Base-by-base conservation (phyloP, 2,888 invertebrate genomes). In the Allolobophora icterica region DNA sequence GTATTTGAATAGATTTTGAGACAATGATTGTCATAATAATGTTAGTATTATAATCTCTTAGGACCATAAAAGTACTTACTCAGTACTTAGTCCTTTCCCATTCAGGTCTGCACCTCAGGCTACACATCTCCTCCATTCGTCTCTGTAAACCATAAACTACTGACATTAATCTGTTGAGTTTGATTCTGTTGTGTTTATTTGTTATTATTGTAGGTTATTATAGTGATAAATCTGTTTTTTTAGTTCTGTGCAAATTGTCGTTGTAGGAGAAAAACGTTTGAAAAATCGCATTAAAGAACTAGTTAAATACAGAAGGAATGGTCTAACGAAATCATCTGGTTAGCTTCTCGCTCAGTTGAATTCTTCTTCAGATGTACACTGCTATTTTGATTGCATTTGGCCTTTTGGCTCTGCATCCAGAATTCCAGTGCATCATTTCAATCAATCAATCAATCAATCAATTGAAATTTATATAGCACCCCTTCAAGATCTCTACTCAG, bases 251-350 rank as follows among this genome's bases (percentile, higher is more conserved):
- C 24, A 71, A 42, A 30, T 90, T 89, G 35, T 33, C 30, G 45
- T 94, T 93, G n/a, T 93, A 95, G 95, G 97, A 91, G 98, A 98
- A 95, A 97, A 97, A 93, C 98, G 98, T 94, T 96, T 98, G 92
- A 97, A 98, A 93, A 96, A 97, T 94, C 96, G 98, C 15, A 96
- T 98, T 40, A 97, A 97, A 2, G 98, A 98, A 96, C 93, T 95
- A 38, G 96, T 97, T 95, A 97, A 97, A 92, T 97, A 98, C 96
- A 96, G 98, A 45, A 97, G 97, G 94, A 97, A 98, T 93, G 98
- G 98, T 42, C 96, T 98, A 84, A 97, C 97, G 5, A 94, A 94
- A 93, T 92, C 95, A 89, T 94, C 94, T 92, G 95, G 95, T 95
- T 93, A 93, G 93, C 92, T n/a, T 71, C 71, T 71, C 17, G 30